Conservation (phyloP, 1,140 invertebrate species). For the Oryzaephilus surinamensis region DNA sequence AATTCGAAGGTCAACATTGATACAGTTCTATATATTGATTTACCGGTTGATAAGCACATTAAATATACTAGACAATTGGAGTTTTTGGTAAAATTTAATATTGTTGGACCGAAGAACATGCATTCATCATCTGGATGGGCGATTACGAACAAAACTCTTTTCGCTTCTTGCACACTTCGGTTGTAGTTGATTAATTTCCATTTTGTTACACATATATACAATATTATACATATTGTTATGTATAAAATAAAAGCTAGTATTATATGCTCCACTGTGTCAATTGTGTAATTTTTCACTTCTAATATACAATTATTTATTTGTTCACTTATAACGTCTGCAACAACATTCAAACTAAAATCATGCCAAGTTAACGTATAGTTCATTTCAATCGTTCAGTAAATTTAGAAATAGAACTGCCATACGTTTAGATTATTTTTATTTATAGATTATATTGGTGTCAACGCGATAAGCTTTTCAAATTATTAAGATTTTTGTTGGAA, state of each 20-base stretch:
- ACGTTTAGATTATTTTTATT: no score
- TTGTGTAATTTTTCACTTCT: constrained; percentile 21
- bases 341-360: no score
- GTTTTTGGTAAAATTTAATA: constrained; percentile 57
- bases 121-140: constrained; percentile 97
- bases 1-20: neutral
- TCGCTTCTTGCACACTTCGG: constrained; percentile 34
- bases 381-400: no score
- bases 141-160: constrained; percentile 66
- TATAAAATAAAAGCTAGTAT: constrained; percentile 27
- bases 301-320: no score
- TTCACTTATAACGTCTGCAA: no score
- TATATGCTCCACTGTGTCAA: constrained; percentile 35
- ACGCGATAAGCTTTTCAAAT: no score
- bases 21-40: no score
- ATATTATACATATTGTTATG: constrained; percentile 27
- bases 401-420: no score
- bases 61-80: constrained; percentile 59
- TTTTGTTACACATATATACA: constrained; percentile 22
- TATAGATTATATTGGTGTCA: no score
- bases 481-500: no score
- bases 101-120: constrained; percentile 95
- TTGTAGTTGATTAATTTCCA: constrained; percentile 26
- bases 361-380: no score
- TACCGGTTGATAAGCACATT: constrained; percentile 80